Conservation (phyloP, 2,113 vertebrate genomes). For the Chloebia gouldiae region DNA sequence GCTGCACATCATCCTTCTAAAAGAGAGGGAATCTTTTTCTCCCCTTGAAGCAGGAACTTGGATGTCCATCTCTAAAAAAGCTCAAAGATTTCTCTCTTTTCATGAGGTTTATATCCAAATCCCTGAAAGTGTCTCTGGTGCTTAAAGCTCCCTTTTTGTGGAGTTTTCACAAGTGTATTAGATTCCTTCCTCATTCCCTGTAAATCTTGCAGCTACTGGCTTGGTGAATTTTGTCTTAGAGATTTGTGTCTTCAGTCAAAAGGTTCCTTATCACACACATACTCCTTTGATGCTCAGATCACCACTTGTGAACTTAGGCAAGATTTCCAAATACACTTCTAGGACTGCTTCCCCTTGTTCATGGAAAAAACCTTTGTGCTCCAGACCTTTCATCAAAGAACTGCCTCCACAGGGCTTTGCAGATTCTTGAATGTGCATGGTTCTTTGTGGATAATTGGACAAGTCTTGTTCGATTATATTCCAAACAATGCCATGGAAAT, state of each 20-base stretch:
- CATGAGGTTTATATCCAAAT: not conserved
- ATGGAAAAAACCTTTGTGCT: not conserved
- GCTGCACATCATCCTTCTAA: not conserved
- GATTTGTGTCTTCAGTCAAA: not conserved
- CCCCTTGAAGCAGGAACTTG: not conserved
- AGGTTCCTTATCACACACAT: fast-evolving
- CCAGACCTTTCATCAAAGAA: not conserved
- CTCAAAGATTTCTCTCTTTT: not conserved
- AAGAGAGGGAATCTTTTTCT: not conserved
- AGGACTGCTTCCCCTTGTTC: not conserved
- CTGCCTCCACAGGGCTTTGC: not conserved
- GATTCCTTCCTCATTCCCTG: not conserved
- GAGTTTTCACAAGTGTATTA: not conserved
- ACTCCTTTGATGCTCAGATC: not conserved
- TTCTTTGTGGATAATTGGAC: not conserved
- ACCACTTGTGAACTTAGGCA: not conserved
- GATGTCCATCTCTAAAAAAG: not conserved
- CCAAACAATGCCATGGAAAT: not conserved
- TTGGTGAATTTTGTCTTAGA: not conserved
- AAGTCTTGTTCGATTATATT: not conserved
- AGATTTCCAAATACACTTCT: not conserved
- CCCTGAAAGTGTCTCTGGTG: not conserved
- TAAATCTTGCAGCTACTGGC: not conserved
- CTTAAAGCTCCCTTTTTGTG: not conserved
- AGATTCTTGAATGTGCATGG: not conserved